phyloP scores from a whole-genome alignment of 2,888 invertebrate genomes.

The Perithous albicinctus region DNA sequence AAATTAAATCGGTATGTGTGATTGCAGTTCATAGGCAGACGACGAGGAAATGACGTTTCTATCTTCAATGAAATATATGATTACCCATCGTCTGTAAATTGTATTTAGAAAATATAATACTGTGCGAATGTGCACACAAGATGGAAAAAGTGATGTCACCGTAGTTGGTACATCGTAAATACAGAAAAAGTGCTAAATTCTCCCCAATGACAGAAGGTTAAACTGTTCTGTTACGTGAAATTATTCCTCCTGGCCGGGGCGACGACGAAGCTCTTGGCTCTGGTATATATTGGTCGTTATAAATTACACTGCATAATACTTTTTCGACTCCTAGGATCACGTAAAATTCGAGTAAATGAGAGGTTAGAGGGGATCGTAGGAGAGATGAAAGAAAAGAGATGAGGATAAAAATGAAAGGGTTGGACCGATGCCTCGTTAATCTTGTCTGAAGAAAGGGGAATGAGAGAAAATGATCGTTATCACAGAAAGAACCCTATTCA shows the following conservation, averaged over 20 bases:
- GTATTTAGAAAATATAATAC: conserved; percentile 36
- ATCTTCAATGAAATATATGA: conserved; percentile 60
- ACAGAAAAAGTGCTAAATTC: conserved; percentile 65
- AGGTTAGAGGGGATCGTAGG: conserved; percentile 36
- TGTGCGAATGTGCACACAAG: conserved; percentile 32
- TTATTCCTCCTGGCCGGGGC: conserved; percentile 69
- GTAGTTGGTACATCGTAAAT: conserved; percentile 63
- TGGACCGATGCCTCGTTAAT: conserved; percentile 31
- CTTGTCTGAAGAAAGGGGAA: conserved; percentile 40
- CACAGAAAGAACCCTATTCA: conserved; percentile 7
- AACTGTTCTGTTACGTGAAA: conserved; percentile 68
- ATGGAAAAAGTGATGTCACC: conserved; percentile 24
- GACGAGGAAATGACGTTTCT: conserved; percentile 35
- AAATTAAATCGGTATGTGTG: no score
- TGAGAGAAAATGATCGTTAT: conserved; percentile 67
- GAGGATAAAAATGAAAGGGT: conserved; percentile 16
- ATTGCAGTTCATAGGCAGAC: neutral
- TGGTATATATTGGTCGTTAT: conserved; percentile 76
- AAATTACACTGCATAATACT: conserved; percentile 73
- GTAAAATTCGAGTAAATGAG: conserved; percentile 70
- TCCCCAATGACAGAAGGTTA: conserved; percentile 55
- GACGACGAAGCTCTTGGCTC: conserved; percentile 59
- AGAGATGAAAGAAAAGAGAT: conserved; percentile 37
- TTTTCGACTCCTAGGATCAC: conserved; percentile 65
- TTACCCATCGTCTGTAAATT: conserved; percentile 56